Evolutionary conservation across 2,888 invertebrate genomes (phyloP).

Genomic region (Camptogramma bilineatum): DNA sequence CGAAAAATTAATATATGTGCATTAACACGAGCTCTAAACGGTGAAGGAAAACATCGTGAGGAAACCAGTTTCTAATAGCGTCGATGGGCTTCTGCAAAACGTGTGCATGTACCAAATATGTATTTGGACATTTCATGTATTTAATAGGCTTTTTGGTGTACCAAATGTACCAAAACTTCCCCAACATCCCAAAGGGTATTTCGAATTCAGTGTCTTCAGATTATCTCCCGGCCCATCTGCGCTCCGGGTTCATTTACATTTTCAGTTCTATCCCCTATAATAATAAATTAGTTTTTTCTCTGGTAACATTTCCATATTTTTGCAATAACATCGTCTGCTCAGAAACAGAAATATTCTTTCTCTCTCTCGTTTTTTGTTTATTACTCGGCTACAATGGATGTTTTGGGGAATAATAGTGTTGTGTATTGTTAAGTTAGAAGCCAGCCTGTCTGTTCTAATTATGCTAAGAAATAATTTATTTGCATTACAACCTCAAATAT

Average conservation of each 20-base stretch:
- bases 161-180: constrained; percentile 3
- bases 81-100: too few relatives aligned
- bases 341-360: constrained; percentile 31
- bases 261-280: constrained; percentile 45
- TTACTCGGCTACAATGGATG: constrained; percentile 24
- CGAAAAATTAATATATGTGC: too few relatives aligned
- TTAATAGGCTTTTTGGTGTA: constrained; percentile 1
- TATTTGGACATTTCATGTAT: too few relatives aligned
- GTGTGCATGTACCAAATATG: too few relatives aligned
- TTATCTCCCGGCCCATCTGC: constrained; percentile 46
- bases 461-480: not conserved
- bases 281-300: constrained; percentile 50
- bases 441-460: constrained; percentile 8
- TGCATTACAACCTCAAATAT: not conserved
- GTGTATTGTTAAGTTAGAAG: constrained; percentile 14
- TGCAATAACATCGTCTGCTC: constrained; percentile 43
- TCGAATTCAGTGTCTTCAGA: constrained; percentile 39
- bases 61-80: too few relatives aligned
- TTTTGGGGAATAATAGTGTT: constrained; percentile 17
- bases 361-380: constrained; percentile 33
- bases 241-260: constrained; percentile 44
- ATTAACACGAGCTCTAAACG: too few relatives aligned
- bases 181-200: constrained; percentile 29
- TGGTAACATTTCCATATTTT: constrained; percentile 47
- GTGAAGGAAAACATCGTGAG: too few relatives aligned